Evolutionary conservation across 2,113 vertebrate genomes (phyloP), one percentile per base, ranked within the genome.

Genomic region (Bettongia penicillata): DNA sequence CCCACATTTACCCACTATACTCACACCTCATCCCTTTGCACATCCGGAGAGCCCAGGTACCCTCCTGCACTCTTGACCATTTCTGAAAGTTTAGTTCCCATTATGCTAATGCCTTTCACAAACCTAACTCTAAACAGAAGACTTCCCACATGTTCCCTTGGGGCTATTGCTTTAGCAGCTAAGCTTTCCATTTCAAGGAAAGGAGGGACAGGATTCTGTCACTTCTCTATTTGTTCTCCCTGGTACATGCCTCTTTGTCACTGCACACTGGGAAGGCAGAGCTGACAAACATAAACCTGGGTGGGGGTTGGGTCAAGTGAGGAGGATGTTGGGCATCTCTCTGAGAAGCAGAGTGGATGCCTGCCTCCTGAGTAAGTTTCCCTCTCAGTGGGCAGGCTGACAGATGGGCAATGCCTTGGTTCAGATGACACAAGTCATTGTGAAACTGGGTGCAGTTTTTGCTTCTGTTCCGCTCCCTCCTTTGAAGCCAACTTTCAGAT

Each of bases 401-500:
- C 37, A 84, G 19, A 84, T 84, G 68, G 95, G 90, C 96, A 93
- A 94, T 43, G 91, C 91, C 94, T 96, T 94, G 93, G 90, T 96
- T 97, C 94, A 90, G 94, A 96, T 50, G 51, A 3, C n/a, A 93
- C 89, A 57, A 24, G 3, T 96, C 51, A 97, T 97, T 98, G 84
- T 96, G 97, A 97, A 96, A 97, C 93, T 92, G 93, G 97, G 91
- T 94, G 49, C 84, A 96, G 53, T 97, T 97, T 68, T 84, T 91
- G 50, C 96, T 96, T 95, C 94, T 94, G 96, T 97, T 97, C 97
- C 77, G 48, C 91, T 93, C 93, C 96, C 97, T 97, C 94, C 95
- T 98, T 97, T 97, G 92, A 98, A 97, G 94, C 61, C 93, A 90
- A 89, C 94, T 97, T 97, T 23, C 3, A 92, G 93, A 93, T 92